A percentile compares a stretch with the other conserved stretches of the same genome.
phyloP scores from a whole-genome alignment of 2,113 vertebrate genomes.

The Ictalurus furcatus region DNA sequence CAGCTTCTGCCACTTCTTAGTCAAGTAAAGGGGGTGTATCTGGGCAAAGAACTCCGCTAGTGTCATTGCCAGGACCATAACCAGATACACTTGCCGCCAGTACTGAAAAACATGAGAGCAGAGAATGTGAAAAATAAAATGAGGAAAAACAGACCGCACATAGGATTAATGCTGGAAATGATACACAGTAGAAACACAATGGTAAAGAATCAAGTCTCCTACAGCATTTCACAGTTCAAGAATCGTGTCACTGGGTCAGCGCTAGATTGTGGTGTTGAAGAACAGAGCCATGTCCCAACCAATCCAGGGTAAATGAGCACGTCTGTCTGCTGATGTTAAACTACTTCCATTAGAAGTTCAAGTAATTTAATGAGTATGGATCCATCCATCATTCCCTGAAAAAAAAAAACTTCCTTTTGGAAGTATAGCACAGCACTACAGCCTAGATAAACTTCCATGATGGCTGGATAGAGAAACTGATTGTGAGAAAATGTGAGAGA shows the following conservation, averaged over 20 bases:
- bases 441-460: slow-evolving; percentile 37
- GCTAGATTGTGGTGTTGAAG: neutral
- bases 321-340: neutral
- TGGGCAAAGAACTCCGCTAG: slow-evolving; percentile 93
- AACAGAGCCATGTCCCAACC: neutral
- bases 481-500: slow-evolving; percentile 6
- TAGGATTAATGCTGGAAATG: neutral
- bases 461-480: slow-evolving; percentile 4
- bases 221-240: neutral
- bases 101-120: slow-evolving; percentile 72
- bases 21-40: slow-evolving; percentile 92
- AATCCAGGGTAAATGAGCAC: neutral
- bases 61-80: slow-evolving; percentile 90
- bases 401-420: neutral
- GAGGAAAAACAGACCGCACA: slow-evolving; percentile 23
- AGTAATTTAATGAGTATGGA: neutral
- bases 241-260: neutral
- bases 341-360: neutral
- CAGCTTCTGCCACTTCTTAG: slow-evolving; percentile 87
- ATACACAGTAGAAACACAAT: neutral
- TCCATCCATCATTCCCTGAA: neutral
- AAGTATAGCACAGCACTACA: neutral
- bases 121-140: neutral
- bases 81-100: slow-evolving; percentile 92
- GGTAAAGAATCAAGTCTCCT: neutral